These are phyloP conservation scores for Leiothrix lutea DNA, from an alignment of 2,113 vertebrate genomes.

Conservation along the genomic window DNA sequence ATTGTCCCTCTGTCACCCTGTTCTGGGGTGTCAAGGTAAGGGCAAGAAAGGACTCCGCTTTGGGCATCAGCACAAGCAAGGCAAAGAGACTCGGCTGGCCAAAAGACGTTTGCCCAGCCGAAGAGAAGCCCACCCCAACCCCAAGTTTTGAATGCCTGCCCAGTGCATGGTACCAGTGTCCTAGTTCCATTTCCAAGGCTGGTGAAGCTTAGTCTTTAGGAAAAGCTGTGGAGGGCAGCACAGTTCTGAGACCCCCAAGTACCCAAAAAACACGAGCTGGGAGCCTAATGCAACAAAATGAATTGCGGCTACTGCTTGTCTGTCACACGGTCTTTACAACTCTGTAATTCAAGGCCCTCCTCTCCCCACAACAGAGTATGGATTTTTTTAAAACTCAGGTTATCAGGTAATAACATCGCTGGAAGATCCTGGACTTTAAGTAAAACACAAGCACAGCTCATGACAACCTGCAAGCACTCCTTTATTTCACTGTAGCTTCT, in stretches of 20 bases:
- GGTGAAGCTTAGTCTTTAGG: neutral
- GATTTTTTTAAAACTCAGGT: neutral
- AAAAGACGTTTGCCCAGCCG: neutral
- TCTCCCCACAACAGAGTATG: neutral
- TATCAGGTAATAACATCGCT: neutral
- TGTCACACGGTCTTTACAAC: neutral
- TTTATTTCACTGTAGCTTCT: neutral
- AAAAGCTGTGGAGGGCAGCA: neutral
- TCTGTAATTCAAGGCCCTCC: neutral
- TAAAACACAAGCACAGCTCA: neutral
- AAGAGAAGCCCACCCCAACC: neutral
- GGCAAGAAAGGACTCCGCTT: neutral
- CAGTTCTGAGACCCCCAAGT: fast-evolving
- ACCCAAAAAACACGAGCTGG: neutral
- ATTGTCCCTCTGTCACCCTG: neutral
- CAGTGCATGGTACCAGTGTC: fast-evolving
- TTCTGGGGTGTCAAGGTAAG: neutral
- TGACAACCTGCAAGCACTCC: neutral
- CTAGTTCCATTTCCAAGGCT: neutral
- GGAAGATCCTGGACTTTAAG: neutral
- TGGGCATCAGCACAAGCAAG: neutral
- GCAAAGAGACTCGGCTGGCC: neutral
- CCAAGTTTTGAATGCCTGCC: fast-evolving
- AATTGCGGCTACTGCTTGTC: neutral
- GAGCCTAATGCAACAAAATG: neutral